These are phyloP conservation scores for Xestia sexstrigata DNA, from an alignment of 2,888 invertebrate genomes.

Conservation along the genomic window DNA sequence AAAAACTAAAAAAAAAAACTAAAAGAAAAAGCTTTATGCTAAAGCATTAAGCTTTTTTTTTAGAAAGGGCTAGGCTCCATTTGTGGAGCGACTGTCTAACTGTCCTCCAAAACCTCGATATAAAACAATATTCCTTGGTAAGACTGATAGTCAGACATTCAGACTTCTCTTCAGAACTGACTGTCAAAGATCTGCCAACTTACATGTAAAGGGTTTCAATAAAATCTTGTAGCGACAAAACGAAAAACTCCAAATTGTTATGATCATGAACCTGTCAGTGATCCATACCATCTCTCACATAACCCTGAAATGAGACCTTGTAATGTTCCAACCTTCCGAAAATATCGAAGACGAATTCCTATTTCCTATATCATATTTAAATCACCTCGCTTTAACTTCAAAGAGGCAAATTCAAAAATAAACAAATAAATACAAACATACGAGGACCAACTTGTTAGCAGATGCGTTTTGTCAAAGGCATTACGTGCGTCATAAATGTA, in stretches of 20 bases:
- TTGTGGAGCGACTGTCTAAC: not conserved
- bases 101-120: not conserved
- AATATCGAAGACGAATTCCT: constrained; percentile 19
- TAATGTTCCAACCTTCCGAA: constrained; percentile 25
- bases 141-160: not conserved
- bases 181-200: not conserved
- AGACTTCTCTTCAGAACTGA: not conserved
- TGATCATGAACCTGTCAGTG: constrained; percentile 20
- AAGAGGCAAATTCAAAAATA: constrained; percentile 50
- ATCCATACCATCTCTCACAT: not conserved
- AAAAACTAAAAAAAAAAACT: too few relatives aligned
- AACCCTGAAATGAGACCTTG: constrained; percentile 22
- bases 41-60: too few relatives aligned
- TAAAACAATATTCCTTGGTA: not conserved
- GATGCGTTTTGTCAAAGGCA: constrained; percentile 72
- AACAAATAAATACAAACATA: constrained; percentile 51
- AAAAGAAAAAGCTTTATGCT: too few relatives aligned
- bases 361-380: constrained; percentile 38
- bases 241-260: not conserved
- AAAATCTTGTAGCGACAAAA: not conserved
- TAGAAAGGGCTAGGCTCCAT: not conserved
- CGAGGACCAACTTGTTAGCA: constrained; percentile 68
- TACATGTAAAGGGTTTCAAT: not conserved
- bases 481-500: constrained; percentile 75
- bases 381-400: constrained; percentile 33